These are phyloP conservation scores for Glossophaga mutica DNA, from an alignment of 2,797 vertebrate species.

Conservation along the genomic window DNA sequence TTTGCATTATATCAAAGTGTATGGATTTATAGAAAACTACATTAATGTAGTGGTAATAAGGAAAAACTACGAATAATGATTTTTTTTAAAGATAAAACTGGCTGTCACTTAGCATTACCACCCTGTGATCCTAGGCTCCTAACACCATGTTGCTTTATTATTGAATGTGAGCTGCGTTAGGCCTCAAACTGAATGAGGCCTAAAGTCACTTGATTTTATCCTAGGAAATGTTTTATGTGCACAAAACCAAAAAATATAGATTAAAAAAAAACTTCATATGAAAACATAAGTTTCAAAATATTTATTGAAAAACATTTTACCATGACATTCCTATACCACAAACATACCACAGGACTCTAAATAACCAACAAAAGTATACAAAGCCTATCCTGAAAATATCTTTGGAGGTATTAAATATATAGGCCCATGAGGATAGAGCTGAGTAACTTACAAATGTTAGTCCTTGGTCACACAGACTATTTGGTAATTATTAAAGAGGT, in stretches of 20 bases:
- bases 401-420: constrained; percentile 70
- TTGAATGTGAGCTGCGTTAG: constrained; percentile 10
- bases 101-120: neutral
- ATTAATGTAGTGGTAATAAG: constrained; percentile 12
- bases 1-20: neutral
- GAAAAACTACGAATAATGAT: neutral
- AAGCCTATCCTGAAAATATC: constrained; percentile 65
- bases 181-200: constrained; percentile 33
- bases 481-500: constrained; percentile 62
- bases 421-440: constrained; percentile 51
- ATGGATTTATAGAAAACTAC: neutral
- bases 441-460: constrained; percentile 57
- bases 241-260: constrained; percentile 48
- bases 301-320: constrained; percentile 75
- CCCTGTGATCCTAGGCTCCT: constrained; percentile 16
- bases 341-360: constrained; percentile 72
- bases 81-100: neutral
- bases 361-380: constrained; percentile 59
- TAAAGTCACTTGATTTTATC: constrained; percentile 46
- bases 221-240: constrained; percentile 48
- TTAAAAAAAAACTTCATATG: constrained; percentile 67
- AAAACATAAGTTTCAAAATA: constrained; percentile 73
- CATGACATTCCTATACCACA: constrained; percentile 51
- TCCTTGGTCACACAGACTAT: constrained; percentile 58
- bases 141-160: constrained; percentile 11